These are phyloP conservation scores for Lerista edwardsae DNA, from an alignment of 2,797 vertebrate species.

Conservation along the genomic window DNA sequence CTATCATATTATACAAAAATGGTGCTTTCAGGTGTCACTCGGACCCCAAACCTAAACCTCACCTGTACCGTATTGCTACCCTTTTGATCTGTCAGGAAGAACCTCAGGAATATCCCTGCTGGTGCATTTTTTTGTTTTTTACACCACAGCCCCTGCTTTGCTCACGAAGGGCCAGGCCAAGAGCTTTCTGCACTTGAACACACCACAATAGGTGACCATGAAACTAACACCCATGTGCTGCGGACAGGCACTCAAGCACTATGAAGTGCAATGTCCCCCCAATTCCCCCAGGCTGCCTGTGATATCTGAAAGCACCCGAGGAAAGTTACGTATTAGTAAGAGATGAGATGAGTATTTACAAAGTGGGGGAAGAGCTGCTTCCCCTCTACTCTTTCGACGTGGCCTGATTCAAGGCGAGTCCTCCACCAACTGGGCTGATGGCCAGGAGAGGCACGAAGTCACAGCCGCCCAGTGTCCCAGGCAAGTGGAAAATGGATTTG, in stretches of 20 bases:
- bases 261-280: no score
- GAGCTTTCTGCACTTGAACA: background rate
- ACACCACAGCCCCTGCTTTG: background rate
- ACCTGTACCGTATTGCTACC: background rate
- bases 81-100: background rate
- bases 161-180: background rate
- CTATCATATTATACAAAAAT: slow-evolving; percentile 45
- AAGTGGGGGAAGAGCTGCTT: slow-evolving; percentile 54
- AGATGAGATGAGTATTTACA: slow-evolving; percentile 60
- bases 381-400: slow-evolving; percentile 38
- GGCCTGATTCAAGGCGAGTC: slow-evolving; percentile 57
- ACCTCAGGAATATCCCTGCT: background rate
- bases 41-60: background rate
- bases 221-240: background rate
- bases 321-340: background rate
- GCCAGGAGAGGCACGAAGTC: slow-evolving; percentile 35
- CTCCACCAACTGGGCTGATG: slow-evolving; percentile 48
- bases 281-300: background rate
- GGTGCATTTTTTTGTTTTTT: background rate
- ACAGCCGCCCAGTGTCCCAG: slow-evolving; percentile 64
- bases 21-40: background rate
- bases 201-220: background rate
- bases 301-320: background rate
- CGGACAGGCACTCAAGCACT: background rate
- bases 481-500: slow-evolving; percentile 58